Conservation (phyloP, 1,140 invertebrate genomes). For the Bursaphelenchus mucronatus region DNA sequence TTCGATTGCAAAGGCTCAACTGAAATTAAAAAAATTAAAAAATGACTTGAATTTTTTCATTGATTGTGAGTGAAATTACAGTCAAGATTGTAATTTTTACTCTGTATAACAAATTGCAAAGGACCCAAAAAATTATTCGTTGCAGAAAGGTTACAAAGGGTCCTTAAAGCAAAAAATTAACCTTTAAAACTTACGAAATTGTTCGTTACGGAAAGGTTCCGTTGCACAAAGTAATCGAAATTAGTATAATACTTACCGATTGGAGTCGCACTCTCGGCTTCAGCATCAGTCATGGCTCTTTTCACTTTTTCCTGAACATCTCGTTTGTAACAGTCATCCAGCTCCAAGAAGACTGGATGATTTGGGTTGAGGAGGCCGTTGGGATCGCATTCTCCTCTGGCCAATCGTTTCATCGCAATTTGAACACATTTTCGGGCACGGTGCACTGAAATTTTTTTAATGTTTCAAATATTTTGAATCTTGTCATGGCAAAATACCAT, state of each 20-base stretch:
- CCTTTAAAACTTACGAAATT: no score
- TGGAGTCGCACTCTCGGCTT: not conserved
- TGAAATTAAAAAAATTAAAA: no score
- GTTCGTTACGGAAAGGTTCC: no score
- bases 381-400: not conserved
- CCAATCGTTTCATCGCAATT: constrained; percentile 1
- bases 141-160: no score
- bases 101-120: no score
- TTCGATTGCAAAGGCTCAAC: no score
- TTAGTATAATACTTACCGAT: not conserved
- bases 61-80: no score
- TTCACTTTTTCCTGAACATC: constrained; percentile 11
- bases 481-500: not conserved
- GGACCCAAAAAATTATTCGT: no score
- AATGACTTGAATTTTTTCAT: no score
- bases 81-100: no score
- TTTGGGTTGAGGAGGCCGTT: not conserved
- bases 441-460: constrained; percentile 15
- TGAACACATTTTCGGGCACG: constrained; percentile 18
- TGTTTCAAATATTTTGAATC: not conserved
- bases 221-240: no score
- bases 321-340: constrained; percentile 23
- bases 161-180: no score
- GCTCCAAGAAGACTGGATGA: not conserved
- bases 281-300: constrained; percentile 7